Percentiles rank a stretch among this genome's conserved stretches.
phyloP scores from a whole-genome alignment of 2,888 invertebrate genomes.

The Melanotus villosus region DNA sequence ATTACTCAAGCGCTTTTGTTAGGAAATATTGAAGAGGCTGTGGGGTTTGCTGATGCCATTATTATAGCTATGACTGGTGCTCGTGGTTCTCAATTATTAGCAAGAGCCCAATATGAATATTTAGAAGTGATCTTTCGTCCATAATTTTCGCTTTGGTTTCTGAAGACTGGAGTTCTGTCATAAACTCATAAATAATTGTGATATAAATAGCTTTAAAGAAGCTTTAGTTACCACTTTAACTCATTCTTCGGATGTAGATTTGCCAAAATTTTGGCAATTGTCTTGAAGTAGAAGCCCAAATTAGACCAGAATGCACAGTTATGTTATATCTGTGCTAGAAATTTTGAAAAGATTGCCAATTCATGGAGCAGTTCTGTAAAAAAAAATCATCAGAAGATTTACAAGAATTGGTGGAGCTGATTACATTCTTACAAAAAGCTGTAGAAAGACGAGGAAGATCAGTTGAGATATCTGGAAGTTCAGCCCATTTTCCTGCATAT shows the following conservation, averaged over 20 bases:
- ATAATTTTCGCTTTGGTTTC: slow-evolving; percentile 85
- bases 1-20: slow-evolving; percentile 89
- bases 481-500: slow-evolving; percentile 80
- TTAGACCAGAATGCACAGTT: slow-evolving; percentile 79
- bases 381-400: slow-evolving; percentile 67
- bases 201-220: slow-evolving; percentile 88
- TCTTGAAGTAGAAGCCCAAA: slow-evolving; percentile 74
- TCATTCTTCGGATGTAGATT: slow-evolving; percentile 81
- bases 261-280: slow-evolving; percentile 86
- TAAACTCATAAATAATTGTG: slow-evolving; percentile 81
- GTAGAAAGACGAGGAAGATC: slow-evolving; percentile 75
- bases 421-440: slow-evolving; percentile 83
- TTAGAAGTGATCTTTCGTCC: slow-evolving; percentile 75
- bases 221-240: slow-evolving; percentile 87
- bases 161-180: slow-evolving; percentile 82
- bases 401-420: slow-evolving; percentile 83
- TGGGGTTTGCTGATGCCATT: slow-evolving; percentile 90
- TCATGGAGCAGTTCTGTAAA: slow-evolving; percentile 73
- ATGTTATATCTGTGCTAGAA: slow-evolving; percentile 91
- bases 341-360: slow-evolving; percentile 80
- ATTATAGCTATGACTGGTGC: slow-evolving; percentile 86
- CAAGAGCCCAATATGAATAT: slow-evolving; percentile 79
- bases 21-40: slow-evolving; percentile 90
- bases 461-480: slow-evolving; percentile 74
- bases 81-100: slow-evolving; percentile 79